A percentile compares a stretch with the other conserved stretches of the same genome.
These are phyloP conservation scores for Thermophis baileyi DNA, from an alignment of 2,113 vertebrate species.

Conservation along the genomic window DNA sequence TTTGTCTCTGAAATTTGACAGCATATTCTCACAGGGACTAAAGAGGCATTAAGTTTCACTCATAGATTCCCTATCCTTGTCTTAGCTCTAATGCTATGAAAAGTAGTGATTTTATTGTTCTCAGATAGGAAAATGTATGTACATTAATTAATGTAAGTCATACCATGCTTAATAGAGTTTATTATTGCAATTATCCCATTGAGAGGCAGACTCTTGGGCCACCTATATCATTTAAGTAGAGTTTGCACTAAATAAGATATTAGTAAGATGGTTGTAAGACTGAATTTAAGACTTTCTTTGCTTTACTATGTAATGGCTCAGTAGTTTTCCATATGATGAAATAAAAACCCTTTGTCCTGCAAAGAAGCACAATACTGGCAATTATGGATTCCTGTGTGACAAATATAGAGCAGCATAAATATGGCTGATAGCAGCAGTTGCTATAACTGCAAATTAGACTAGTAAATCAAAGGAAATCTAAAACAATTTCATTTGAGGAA, in stretches of 20 bases:
- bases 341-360: neutral
- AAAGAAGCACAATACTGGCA: conserved; percentile 12
- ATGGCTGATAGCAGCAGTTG: conserved; percentile 4
- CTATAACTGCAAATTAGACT: conserved; percentile 14
- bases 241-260: neutral
- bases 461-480: conserved; percentile 23
- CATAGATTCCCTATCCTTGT: no score
- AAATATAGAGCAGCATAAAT: conserved; percentile 9
- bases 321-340: neutral
- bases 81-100: no score
- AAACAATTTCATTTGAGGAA: conserved; percentile 11
- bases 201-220: neutral
- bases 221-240: neutral
- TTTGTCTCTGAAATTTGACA: no score
- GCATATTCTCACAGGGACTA: no score
- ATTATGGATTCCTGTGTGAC: conserved; percentile 10
- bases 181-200: neutral
- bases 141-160: neutral
- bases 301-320: neutral
- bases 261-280: neutral
- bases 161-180: neutral
- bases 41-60: no score
- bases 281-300: neutral
- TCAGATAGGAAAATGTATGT: no score
- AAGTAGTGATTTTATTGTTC: no score